Base-by-base conservation (phyloP, 2,888 invertebrate species). In the Acronicta leporina region DNA sequence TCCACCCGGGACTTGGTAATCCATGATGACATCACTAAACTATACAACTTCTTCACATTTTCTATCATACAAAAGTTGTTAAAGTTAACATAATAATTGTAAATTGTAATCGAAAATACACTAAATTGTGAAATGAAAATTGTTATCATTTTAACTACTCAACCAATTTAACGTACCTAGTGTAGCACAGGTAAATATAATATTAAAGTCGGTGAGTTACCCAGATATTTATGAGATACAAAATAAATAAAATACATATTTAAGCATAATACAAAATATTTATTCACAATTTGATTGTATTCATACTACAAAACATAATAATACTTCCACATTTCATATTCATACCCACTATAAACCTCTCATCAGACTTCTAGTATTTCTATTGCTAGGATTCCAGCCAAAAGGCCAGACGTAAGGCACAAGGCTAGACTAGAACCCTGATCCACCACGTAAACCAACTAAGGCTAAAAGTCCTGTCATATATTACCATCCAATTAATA, bases 211-310 rank as follows among this genome's bases (percentile, higher is more conserved):
- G n/a, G n/a, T n/a, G n/a, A n/a, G n/a, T n/a, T 20, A 20, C 20
- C 20, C 20, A 20, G 20, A 20, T 20, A 20, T 4, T 27, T 27
- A 5, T 27, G 5, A 27, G 9, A 30, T 30, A 33, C 10, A n/a
- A 0, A 48, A 13, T 11, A 65, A 74, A 66, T 69, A 58, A 75
- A 75, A 73, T 41, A 54, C 57, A 60, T 42, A 10, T 45, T n/a
- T 33, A 47, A 35, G 44, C 40, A 15, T 58, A 38, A 47, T 69
- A 75, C n/a, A 73, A 67, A 70, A 73, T 70, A 47, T 75, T 73
- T 75, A 75, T 73, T 74, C 6, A 45, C 16, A 52, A 57, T 45
- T 60, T 43, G 27, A 52, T 52, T 51, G 46, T 33, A 48, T 43
- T 41, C 47, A 48, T 50, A 47, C 48, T 57, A 48, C 10, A 45